These are phyloP conservation scores for Drosophila anceps DNA, from an alignment of 2,888 invertebrate genomes.

Conservation along the genomic window DNA sequence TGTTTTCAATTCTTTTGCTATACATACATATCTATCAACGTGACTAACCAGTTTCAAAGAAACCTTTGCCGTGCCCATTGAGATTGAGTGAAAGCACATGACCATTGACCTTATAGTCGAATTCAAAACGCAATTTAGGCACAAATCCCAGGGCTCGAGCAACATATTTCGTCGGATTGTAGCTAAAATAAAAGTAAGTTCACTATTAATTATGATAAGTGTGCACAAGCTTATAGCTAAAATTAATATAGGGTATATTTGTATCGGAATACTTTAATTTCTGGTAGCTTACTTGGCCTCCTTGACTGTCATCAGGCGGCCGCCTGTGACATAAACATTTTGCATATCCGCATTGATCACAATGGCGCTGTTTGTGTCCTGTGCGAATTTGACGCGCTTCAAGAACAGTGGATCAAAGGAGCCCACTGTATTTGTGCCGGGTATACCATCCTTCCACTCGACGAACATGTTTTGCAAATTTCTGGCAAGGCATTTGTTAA, in stretches of 20 bases:
- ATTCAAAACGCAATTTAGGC: constrained; percentile 88
- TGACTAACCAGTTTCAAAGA: constrained; percentile 88
- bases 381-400: constrained; percentile 61
- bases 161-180: constrained; percentile 38
- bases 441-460: constrained; percentile 69
- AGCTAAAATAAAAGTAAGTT: constrained; percentile 30
- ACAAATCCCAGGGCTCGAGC: constrained; percentile 84
- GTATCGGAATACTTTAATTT: background rate
- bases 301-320: constrained; percentile 87
- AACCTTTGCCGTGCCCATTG: constrained; percentile 87
- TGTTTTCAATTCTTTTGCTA: background rate
- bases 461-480: constrained; percentile 57
- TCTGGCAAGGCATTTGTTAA: constrained; percentile 44
- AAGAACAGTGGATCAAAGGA: constrained; percentile 63
- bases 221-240: too few relatives aligned
- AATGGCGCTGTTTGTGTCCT: constrained; percentile 39
- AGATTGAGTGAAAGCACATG: constrained; percentile 89
- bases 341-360: constrained; percentile 89
- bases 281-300: constrained; percentile 86
- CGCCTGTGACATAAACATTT: constrained; percentile 88
- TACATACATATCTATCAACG: background rate
- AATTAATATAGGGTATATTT: background rate
- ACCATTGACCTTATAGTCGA: constrained; percentile 88
- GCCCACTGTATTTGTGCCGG: constrained; percentile 61
- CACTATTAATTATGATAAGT: background rate